Base-by-base conservation (phyloP, 2,113 vertebrate genomes). In the Taurulus bubalis region DNA sequence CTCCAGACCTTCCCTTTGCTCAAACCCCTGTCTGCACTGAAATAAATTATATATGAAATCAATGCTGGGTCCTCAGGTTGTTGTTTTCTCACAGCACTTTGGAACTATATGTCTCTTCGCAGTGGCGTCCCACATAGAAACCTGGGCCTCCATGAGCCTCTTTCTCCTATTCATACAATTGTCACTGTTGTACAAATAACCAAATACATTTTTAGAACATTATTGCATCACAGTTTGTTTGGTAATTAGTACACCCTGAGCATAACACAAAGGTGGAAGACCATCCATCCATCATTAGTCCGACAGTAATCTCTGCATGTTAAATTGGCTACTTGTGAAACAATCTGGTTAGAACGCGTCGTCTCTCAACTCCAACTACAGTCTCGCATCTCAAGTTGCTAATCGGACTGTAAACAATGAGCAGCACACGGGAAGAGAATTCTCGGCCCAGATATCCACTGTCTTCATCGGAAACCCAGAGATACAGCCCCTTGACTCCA, bases 11-110 rank as follows among this genome's bases (percentile, higher is more conserved):
- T 85, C 75, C 80, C 84, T 82, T 65, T 22, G 8, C 87, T 88
- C 70, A 73, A 82, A 85, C 66, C n/a, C 53, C 74, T 79, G 80
- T 88, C 89, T 79, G 82, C 77, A 32, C 71, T 36, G 77, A 92
- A 87, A 92, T 90, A 85, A 91, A 91, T 90, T 76, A 89, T 72
- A 88, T 78, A 71, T 76, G 77, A 79, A 84, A 83, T 90, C 79
- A 78, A 65, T 82, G 83, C 51, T 65, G 64, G 66, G 65, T 75
- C 70, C 45, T 80, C 42, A 66, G 73, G 14, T 80, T 84, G 77
- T 65, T 56, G 74, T 79, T 86, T 85, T 84, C 58, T 49, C 65
- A 55, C 30, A 69, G 67, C 45, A 32, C 55, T 47, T 58, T 68
- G 18, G 8, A 38, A 56, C 77, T 66, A 18, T 66, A 18, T 32